phyloP scores from a whole-genome alignment of 2,797 vertebrate genomes.

The Paguma larvata region DNA sequence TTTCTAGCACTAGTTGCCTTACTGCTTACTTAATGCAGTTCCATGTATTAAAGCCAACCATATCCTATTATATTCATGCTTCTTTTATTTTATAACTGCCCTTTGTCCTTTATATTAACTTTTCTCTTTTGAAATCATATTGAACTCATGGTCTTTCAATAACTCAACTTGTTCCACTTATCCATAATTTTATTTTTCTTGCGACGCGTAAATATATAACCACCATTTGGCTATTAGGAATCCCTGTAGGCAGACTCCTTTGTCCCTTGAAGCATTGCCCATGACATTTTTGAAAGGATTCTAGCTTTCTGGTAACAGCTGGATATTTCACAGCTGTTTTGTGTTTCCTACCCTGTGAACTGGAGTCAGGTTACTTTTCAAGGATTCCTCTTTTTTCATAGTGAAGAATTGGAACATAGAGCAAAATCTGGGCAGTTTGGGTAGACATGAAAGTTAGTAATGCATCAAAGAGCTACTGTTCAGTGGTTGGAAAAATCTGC shows the following conservation, averaged over 20 bases:
- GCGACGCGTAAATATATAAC: background rate
- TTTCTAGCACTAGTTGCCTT: background rate
- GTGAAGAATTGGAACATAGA: constrained; percentile 25
- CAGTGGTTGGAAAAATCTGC: background rate
- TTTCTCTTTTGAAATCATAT: constrained; percentile 53
- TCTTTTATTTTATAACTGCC: constrained; percentile 13
- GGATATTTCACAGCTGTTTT: constrained; percentile 46
- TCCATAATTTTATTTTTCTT: constrained; percentile 45
- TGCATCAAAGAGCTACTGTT: constrained; percentile 26
- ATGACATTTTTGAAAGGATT: constrained; percentile 41
- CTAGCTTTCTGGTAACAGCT: constrained; percentile 44
- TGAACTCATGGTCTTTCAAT: constrained; percentile 8
- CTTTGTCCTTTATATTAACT: constrained; percentile 30
- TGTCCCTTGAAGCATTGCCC: background rate
- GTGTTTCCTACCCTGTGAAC: background rate
- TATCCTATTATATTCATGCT: background rate
- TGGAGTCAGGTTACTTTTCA: constrained; percentile 22
- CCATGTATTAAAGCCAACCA: constrained; percentile 21
- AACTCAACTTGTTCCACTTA: constrained; percentile 22
- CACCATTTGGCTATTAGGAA: background rate
- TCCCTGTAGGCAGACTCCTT: background rate
- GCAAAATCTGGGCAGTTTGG: background rate
- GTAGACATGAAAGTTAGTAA: background rate
- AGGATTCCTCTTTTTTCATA: constrained; percentile 3
- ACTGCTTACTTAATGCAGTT: background rate